phyloP scores from a whole-genome alignment of 2,113 vertebrate genomes.

The Gavia stellata region DNA sequence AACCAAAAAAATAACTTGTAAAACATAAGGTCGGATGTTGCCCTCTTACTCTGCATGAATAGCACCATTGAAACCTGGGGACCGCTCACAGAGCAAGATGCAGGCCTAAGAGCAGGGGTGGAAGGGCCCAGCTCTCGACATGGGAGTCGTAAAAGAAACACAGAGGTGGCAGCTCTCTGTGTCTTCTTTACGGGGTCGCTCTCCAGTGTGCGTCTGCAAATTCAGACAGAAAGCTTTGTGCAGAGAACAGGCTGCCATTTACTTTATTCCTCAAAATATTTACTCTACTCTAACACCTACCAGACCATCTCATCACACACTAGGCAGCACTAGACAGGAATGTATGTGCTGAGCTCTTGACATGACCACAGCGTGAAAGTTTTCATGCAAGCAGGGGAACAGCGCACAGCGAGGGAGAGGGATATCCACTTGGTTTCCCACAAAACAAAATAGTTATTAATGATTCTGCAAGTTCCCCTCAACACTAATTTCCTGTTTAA shows the following conservation, averaged over 20 bases:
- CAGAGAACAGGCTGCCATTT: not conserved
- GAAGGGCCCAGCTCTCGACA: not conserved
- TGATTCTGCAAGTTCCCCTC: not conserved
- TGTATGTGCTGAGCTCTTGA: not conserved
- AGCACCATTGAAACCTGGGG: not conserved
- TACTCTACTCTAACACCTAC: not conserved
- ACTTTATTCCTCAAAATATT: not conserved
- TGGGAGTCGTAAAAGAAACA: not conserved
- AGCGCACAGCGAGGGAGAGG: accelerated
- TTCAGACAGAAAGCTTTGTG: not conserved
- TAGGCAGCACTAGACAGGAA: not conserved
- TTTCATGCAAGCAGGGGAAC: not conserved
- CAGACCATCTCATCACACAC: not conserved
- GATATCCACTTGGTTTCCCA: not conserved
- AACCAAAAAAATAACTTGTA: not conserved
- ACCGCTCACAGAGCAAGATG: not conserved
- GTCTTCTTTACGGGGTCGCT: accelerated
- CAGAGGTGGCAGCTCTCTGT: not conserved
- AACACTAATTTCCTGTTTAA: constrained; percentile 24
- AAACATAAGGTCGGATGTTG: not conserved
- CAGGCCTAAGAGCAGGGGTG: not conserved
- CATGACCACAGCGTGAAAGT: not conserved
- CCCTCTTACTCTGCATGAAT: not conserved
- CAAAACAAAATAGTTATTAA: not conserved
- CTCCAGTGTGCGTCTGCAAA: not conserved